Evolutionary conservation across 2,888 invertebrate species (phyloP).

Genomic region (Azorinus chamasolen): DNA sequence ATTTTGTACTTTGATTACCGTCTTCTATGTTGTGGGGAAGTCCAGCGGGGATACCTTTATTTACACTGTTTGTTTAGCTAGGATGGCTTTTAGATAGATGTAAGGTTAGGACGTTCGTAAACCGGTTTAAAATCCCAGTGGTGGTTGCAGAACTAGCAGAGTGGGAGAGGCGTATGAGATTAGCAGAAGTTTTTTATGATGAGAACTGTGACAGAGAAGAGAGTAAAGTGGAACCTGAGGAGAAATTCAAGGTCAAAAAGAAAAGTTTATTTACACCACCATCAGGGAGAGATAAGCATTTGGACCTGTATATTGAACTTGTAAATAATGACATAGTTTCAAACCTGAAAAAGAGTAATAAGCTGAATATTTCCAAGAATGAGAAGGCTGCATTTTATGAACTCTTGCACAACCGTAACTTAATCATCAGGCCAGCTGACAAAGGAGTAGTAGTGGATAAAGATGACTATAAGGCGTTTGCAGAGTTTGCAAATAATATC

Average conservation of each 20-base stretch:
- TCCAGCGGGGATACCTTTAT: too few relatives aligned
- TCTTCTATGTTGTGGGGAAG: too few relatives aligned
- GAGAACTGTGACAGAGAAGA: background rate
- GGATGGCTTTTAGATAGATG: too few relatives aligned
- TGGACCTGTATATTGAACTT: slow-evolving; percentile 8
- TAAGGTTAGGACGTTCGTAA: too few relatives aligned
- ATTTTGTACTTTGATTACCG: too few relatives aligned
- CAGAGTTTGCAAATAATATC: too few relatives aligned
- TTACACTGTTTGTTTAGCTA: too few relatives aligned
- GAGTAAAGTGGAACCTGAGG: background rate
- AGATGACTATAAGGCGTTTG: too few relatives aligned
- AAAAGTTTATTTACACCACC: slow-evolving; percentile 1
- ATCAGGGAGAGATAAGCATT: slow-evolving; percentile 5
- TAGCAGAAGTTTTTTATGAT: too few relatives aligned
- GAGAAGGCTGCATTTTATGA: slow-evolving; percentile 6
- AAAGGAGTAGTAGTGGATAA: slow-evolving; percentile 26
- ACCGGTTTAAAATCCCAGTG: too few relatives aligned
- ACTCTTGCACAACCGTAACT: slow-evolving; percentile 11
- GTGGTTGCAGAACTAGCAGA: slow-evolving; percentile 2
- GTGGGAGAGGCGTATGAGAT: background rate
- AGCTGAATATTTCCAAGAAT: slow-evolving; percentile 5
- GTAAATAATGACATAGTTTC: slow-evolving; percentile 10
- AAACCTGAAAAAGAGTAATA: background rate
- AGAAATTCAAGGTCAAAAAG: background rate
- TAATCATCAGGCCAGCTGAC: slow-evolving; percentile 27